phyloP scores from a whole-genome alignment of 2,888 invertebrate genomes.

The Folsomia candida region DNA sequence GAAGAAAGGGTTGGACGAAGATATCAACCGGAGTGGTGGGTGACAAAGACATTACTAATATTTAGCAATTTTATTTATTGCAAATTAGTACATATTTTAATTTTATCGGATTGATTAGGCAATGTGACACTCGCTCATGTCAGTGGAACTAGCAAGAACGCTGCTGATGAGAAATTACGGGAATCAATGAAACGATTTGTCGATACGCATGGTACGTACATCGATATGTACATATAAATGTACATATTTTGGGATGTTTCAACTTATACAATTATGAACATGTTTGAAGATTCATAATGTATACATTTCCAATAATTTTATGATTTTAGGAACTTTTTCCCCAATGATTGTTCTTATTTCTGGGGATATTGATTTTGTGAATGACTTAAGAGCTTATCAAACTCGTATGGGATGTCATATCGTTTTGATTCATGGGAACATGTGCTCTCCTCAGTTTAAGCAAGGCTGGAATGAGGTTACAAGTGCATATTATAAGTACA shows the following conservation, averaged over 20 bases:
- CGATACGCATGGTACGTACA: slow-evolving; percentile 15
- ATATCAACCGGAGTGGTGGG: slow-evolving; percentile 2
- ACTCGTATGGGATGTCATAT: slow-evolving; percentile 15
- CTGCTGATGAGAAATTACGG: slow-evolving; percentile 21
- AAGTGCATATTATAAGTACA: too few relatives aligned
- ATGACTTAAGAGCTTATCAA: slow-evolving; percentile 18
- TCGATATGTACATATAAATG: not conserved
- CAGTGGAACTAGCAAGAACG: slow-evolving; percentile 12
- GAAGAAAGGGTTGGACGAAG: slow-evolving; percentile 4
- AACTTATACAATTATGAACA: not conserved
- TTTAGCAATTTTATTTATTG: not conserved
- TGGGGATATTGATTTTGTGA: slow-evolving; percentile 23
- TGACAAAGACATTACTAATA: not conserved
- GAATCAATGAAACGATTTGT: slow-evolving; percentile 22
- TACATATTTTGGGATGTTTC: not conserved
- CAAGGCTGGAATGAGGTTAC: slow-evolving; percentile 15
- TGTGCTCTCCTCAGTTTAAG: slow-evolving; percentile 15
- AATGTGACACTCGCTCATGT: slow-evolving; percentile 22
- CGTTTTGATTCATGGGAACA: slow-evolving; percentile 7
- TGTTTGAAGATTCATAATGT: too few relatives aligned
- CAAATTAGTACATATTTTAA: not conserved
- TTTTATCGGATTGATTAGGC: too few relatives aligned
- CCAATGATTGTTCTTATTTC: slow-evolving; percentile 14
- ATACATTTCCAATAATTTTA: too few relatives aligned
- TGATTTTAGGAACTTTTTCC: not conserved